Evolutionary conservation across 2,888 invertebrate genomes (phyloP), one percentile per base, ranked within the genome.

Genomic region (Drosophila niveifrons): DNA sequence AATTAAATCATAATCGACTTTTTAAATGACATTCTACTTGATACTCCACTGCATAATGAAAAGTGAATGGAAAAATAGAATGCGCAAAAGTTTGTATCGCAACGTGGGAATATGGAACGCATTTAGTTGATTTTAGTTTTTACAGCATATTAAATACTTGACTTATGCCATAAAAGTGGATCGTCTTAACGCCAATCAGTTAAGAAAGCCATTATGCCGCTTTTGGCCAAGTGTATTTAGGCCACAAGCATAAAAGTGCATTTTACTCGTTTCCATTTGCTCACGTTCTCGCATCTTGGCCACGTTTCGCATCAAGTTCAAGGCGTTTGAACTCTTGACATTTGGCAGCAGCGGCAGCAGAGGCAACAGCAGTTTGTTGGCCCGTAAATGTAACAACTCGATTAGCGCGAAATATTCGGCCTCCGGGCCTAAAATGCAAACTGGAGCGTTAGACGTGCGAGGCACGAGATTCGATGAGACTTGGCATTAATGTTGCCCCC

Each of bases 241-340:
- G 69, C 76, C 69, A 56, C 48, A 66, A 50, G 76, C 75, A 72
- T 63, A 66, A 76, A 78, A 78, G 52, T 78, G 75, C 75, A 76
- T 69, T 55, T 74, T 74, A 62, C 69, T 63, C 56, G 58, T 53
- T 77, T 31, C 66, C 69, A 78, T 68, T 76, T 69, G 79, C 79
- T 76, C 82, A 81, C 82, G 82, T 84, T 77, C 82, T 77, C 82
- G 79, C 88, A 76, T 68, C 85, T 82, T 66, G 86, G 80, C 86
- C 83, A 83, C 83, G 83, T 83, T 87, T 88, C 73, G 76, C 86
- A 72, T 80, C 85, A 85, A 85, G 85, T 85, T 85, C 85, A 85
- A 85, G 85, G 85, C 85, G 85, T 87, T 85, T 85, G 85, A 89
- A 87, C 85, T 87, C 72, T 84, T 85, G 85, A 89, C 85, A 85